phyloP scores from a whole-genome alignment of 1,140 invertebrate genomes.

The Schlechtendalia chinensis region DNA sequence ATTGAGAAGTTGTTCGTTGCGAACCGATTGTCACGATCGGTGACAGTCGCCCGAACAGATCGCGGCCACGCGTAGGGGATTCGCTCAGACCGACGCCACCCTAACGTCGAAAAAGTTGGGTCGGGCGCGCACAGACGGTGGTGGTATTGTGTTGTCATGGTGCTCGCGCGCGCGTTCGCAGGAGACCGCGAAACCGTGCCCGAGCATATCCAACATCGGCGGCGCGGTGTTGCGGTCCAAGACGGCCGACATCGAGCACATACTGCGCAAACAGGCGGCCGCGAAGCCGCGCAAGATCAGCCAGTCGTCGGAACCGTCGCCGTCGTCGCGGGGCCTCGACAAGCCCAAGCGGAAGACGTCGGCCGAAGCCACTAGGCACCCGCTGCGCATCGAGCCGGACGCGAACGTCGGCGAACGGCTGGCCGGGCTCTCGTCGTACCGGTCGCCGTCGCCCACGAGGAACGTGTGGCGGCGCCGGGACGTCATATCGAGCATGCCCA shows the following conservation, averaged over 20 bases:
- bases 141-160: too few species aligned
- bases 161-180: too few species aligned
- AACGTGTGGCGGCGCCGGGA: constrained; percentile 71
- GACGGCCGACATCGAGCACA: constrained; percentile 68
- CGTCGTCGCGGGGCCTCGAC: constrained; percentile 51
- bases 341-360: constrained; percentile 64
- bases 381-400: constrained; percentile 61
- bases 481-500: constrained; percentile 73
- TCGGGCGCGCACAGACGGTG: too few species aligned
- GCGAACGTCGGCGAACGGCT: constrained; percentile 36
- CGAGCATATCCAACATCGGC: constrained; percentile 56
- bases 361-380: constrained; percentile 64
- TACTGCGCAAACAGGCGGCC: constrained; percentile 55
- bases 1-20: too few species aligned
- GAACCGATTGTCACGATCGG: too few species aligned
- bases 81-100: too few species aligned
- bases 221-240: constrained; percentile 67
- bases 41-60: too few species aligned
- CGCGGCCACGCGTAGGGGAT: too few species aligned
- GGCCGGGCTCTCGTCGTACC: constrained; percentile 37
- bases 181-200: neutral
- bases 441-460: constrained; percentile 45
- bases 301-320: constrained; percentile 35
- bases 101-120: too few species aligned
- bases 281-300: constrained; percentile 53